A percentile compares a stretch with the other conserved stretches of the same genome.
Conservation (phyloP, 2,888 invertebrate genomes). For the Limenitis camilla region DNA sequence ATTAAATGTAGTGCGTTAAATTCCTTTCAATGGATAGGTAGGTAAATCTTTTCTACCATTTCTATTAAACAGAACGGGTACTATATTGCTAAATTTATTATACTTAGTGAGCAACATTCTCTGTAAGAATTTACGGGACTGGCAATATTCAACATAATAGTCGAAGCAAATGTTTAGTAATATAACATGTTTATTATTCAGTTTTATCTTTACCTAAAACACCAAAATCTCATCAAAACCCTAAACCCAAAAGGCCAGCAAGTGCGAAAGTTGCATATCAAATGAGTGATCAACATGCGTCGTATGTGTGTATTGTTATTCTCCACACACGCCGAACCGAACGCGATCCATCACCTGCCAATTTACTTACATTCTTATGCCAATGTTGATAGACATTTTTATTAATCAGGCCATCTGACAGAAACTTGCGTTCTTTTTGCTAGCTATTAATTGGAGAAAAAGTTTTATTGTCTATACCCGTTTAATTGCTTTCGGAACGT, state of each 20-base stretch:
- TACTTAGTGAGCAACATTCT: too few relatives aligned
- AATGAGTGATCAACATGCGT: slow-evolving; percentile 26
- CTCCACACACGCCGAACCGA: slow-evolving; percentile 20
- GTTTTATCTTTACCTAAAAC: background rate
- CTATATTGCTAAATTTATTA: too few relatives aligned
- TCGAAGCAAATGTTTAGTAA: too few relatives aligned
- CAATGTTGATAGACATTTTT: slow-evolving; percentile 26
- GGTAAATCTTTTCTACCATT: too few relatives aligned
- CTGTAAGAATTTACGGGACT: too few relatives aligned
- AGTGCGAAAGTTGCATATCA: slow-evolving; percentile 21
- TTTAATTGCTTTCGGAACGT: slow-evolving; percentile 4
- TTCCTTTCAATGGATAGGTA: too few relatives aligned
- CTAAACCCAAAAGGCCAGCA: slow-evolving; percentile 5
- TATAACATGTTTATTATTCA: too few relatives aligned
- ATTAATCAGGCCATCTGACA: slow-evolving; percentile 24
- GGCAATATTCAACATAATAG: too few relatives aligned
- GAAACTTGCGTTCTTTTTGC: slow-evolving; percentile 19
- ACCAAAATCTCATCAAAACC: background rate
- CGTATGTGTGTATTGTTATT: slow-evolving; percentile 23
- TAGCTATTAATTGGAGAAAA: slow-evolving; percentile 8
- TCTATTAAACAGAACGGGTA: too few relatives aligned
- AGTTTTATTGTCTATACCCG: slow-evolving; percentile 7
- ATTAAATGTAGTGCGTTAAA: too few relatives aligned
- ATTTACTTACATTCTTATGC: slow-evolving; percentile 30
- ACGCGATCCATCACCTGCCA: slow-evolving; percentile 29